A percentile compares a stretch with the other conserved stretches of the same genome.
phyloP scores from a whole-genome alignment of 1,140 invertebrate species.

The Drosophila micromelanica region DNA sequence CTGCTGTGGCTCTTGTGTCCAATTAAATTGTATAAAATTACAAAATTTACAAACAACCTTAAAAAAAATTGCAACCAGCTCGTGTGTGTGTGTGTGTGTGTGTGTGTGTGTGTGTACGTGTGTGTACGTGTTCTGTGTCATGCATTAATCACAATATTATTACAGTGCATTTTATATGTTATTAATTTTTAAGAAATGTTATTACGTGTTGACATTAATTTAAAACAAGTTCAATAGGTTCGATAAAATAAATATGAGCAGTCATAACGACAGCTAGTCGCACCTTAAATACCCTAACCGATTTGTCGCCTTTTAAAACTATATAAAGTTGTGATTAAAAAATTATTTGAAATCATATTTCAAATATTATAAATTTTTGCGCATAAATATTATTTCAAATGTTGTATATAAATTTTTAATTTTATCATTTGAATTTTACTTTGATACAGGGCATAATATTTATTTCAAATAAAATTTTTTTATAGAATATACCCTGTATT shows the following conservation, averaged over 20 bases:
- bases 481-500: too few species aligned
- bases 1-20: conserved; percentile 55
- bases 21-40: conserved; percentile 81
- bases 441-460: too few species aligned
- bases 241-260: background rate
- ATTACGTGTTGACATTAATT: conserved; percentile 24
- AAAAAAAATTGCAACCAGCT: conserved; percentile 60
- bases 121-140: conserved; percentile 14
- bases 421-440: too few species aligned
- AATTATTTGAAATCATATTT: too few species aligned
- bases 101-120: conserved; percentile 4
- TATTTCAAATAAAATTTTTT: too few species aligned
- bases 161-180: conserved; percentile 53
- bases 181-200: conserved; percentile 61
- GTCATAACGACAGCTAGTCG: too few species aligned
- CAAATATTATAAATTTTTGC: too few species aligned
- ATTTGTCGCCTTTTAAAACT: too few species aligned
- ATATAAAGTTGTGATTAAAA: too few species aligned
- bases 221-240: conserved; percentile 2
- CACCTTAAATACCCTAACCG: background rate
- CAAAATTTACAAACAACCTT: conserved; percentile 72
- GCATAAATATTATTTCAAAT: too few species aligned
- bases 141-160: conserved; percentile 73
- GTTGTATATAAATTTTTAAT: too few species aligned
- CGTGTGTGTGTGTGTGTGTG: conserved; percentile 13